Evolutionary conservation across 2,113 vertebrate species (phyloP), one percentile per base, ranked within the genome.

Genomic region (Pseudopipra pipra): DNA sequence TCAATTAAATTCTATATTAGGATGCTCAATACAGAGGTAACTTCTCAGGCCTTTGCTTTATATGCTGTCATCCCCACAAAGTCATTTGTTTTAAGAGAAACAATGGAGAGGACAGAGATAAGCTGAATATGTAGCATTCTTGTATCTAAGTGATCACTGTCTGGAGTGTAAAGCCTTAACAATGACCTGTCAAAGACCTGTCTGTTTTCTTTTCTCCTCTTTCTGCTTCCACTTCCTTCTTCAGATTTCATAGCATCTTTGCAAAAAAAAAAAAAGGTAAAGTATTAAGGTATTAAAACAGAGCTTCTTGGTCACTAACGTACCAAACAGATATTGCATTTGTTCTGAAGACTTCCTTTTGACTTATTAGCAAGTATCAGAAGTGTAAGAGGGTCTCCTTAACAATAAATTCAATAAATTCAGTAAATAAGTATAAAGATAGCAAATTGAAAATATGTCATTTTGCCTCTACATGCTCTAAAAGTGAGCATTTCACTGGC

Each of bases 121-220:
- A 0, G 0, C 8, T 66, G 24, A 27, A 77, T 20, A 23, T 41
- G 21, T 17, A 59, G 14, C 8, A 0, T 63, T 76, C 28, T 66
- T 66, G 46, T 11, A 31, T 59, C 16, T 73, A 72, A 43, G 13
- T 55, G 27, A 78, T 33, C 19, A n/a, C 5, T 37, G 14, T 6
- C 24, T 62, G 51, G 15, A 66, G 19, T 55, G 27, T 61, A 59
- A 72, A 72, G 20, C 22, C 39, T 88, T 67, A 18, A 71, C 21
- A 75, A n/a, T 44, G 12, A 37, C 5, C 10, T 82, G 24, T 16
- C 12, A 47, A 24, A 47, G 31, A 67, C 15, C 11, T 47, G 22
- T 46, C 39, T 41, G 17, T 72, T n/a, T 59, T 22, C 8, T 39
- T 35, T 77, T 62, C 23, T 62, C 9, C 37, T 76, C 18, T 82